Evolutionary conservation across 1,140 invertebrate genomes (phyloP), one percentile per base, ranked within the genome.

Genomic region (Aleiodes sp.): DNA sequence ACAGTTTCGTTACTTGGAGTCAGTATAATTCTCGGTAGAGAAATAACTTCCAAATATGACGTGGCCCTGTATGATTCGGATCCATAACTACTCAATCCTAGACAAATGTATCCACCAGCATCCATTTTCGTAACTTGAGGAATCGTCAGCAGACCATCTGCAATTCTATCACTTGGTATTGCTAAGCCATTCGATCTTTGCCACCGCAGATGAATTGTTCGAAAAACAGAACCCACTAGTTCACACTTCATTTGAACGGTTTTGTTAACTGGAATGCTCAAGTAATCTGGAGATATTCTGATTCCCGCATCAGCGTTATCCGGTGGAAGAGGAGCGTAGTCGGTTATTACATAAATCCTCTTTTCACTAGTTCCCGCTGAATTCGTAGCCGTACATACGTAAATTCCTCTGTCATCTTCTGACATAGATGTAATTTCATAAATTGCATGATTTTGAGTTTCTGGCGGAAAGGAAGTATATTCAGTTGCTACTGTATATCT

Each of bases 21-120:
- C 52, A 97, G 84, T 0, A 86, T 89, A 37, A 97, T 94, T 70
- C 84, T 87, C 1, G 92, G 92, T 33, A 89, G 86, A 10, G 88
- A 88, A 61, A 89, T 76, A 35, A 92, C 87, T 76, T 85, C 82
- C 2, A 92, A 76, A 56, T 85, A 80, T n/a, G 88, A 85, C 66
- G 83, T 87, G 0, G 87, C 86, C 60, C 80, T 83, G 72, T 87
- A 82, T 71, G 83, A 73, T 19, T 78, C 81, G 33, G 74, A 85
- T 7, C 84, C 82, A 6, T 83, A 84, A 16, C 76, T 68, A 70
- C 89, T 87, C 12, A 89, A 77, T 1, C 90, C 90, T 26, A 88
- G 80, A 80, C 96, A 98, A 31, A 91, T 87, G 78, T 98, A 98
- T 70, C 91, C 87, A 4, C 96, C 96, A 29, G 90, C 89, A 71